Percentiles rank a stretch among this genome's conserved stretches.
Conservation (phyloP, 2,888 invertebrate species). For the Oligia latruncula region DNA sequence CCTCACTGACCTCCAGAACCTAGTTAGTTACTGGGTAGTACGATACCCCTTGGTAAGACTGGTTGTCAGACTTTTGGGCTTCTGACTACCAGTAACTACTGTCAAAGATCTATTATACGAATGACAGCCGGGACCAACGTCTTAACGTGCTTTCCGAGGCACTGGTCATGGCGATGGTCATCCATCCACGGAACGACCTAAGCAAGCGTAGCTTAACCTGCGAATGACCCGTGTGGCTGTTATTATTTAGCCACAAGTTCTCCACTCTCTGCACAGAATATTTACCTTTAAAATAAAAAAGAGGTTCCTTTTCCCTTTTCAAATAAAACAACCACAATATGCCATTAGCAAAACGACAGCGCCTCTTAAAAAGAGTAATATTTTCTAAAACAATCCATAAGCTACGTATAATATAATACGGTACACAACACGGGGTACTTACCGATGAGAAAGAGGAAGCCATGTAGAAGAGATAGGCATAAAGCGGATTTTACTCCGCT, state of each 20-base stretch:
- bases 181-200: background rate
- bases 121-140: too few relatives aligned
- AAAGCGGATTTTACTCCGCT: conserved; percentile 79
- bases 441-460: conserved; percentile 86
- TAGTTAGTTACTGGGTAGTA: too few relatives aligned
- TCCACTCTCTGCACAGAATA: background rate
- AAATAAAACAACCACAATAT: conserved; percentile 24
- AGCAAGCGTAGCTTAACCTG: background rate
- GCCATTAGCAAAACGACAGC: conserved; percentile 45
- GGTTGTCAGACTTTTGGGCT: too few relatives aligned
- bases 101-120: too few relatives aligned
- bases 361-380: conserved; percentile 45
- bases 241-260: background rate
- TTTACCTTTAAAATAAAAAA: too few relatives aligned
- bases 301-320: background rate
- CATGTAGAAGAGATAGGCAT: conserved; percentile 86
- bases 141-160: background rate
- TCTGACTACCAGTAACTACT: too few relatives aligned
- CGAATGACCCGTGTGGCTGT: rapidly evolving
- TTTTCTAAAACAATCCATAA: conserved; percentile 50
- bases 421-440: conserved; percentile 68
- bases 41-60: too few relatives aligned
- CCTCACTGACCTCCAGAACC: too few relatives aligned
- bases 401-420: conserved; percentile 29
- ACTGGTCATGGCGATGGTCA: too few relatives aligned